Evolutionary conservation across 2,888 invertebrate species (phyloP).

Genomic region (Muscina levida): DNA sequence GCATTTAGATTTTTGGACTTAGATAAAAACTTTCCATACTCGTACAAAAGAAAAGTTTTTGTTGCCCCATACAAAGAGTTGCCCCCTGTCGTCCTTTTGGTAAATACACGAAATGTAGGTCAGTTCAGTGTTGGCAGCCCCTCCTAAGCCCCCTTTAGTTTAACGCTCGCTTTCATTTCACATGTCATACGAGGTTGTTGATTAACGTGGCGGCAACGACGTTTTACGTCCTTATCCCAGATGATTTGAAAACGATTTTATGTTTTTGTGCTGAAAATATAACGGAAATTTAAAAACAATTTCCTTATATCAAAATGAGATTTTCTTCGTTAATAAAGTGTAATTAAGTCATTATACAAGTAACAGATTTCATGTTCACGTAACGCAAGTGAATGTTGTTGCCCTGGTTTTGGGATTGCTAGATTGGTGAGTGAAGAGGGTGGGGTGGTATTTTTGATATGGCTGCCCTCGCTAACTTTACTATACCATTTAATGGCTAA

Average conservation of each 20-base stretch:
- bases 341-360: slow-evolving; percentile 21
- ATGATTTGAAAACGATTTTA: neutral
- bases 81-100: neutral
- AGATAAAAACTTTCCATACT: slow-evolving; percentile 55
- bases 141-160: neutral
- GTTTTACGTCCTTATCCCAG: neutral
- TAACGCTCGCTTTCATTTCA: slow-evolving; percentile 3
- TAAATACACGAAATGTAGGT: slow-evolving; percentile 16
- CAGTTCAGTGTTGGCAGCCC: neutral
- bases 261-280: no score
- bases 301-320: slow-evolving; percentile 1
- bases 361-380: neutral
- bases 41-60: neutral
- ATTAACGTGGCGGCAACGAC: neutral
- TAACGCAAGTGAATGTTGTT: no score
- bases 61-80: neutral
- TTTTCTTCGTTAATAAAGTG: slow-evolving; percentile 27
- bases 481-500: no score
- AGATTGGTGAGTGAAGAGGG: no score
- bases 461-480: no score
- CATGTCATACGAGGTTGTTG: slow-evolving; percentile 28
- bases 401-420: no score
- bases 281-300: slow-evolving; percentile 30
- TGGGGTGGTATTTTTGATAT: no score
- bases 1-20: slow-evolving; percentile 57